Base-by-base conservation (phyloP, 2,113 vertebrate genomes). In the Anarrhichthys ocellatus region DNA sequence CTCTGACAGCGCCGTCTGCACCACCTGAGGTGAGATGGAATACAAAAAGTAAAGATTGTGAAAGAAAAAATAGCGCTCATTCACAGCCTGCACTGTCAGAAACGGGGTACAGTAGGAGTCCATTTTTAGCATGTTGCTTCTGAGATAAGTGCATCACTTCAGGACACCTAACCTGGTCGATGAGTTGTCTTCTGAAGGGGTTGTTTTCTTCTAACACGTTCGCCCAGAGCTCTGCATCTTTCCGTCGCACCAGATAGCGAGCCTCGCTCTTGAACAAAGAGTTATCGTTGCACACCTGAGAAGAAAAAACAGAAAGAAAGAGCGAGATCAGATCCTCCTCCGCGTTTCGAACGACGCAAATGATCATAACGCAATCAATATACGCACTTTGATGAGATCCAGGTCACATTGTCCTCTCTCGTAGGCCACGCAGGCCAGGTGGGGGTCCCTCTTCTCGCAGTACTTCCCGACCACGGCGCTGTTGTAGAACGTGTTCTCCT, bases 221-320 rank as follows among this genome's bases (percentile, higher is more conserved):
- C 0, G 95, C 96, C 97, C 97, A 99, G 38, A 98, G 96, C n/a
- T 97, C 96, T 6, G 96, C 95, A 76, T 98, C 96, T 93, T 97
- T 99, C 75, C 97, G 95, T 20, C 91, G 95, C 1, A 99, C 97
- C 73, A 98, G 94, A 80, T 98, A 98, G 0, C 96, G 95, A 78
- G 97, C 96, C 85, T 98, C 96, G 22, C 96, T 98, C 84, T 98
- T 99, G 77, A 98, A 98, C 75, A 98, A 89, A 0, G 97, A 98
- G 90, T 98, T 98, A 81, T 98, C 97, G 69, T 97, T 97, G 96
- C 97, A 99, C 62, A 99, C 97, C 97, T 99, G 74, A 78, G 8
- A 76, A 46, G 2, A 46, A 50, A 79, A 70, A 81, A 5, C 5
- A 6, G 34, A 34, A 34, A 34, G 34, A 72, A 10, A 50, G 0